A percentile compares a stretch with the other conserved stretches of the same genome.
phyloP scores from a whole-genome alignment of 2,113 vertebrate genomes.

The Nematolebias whitei region DNA sequence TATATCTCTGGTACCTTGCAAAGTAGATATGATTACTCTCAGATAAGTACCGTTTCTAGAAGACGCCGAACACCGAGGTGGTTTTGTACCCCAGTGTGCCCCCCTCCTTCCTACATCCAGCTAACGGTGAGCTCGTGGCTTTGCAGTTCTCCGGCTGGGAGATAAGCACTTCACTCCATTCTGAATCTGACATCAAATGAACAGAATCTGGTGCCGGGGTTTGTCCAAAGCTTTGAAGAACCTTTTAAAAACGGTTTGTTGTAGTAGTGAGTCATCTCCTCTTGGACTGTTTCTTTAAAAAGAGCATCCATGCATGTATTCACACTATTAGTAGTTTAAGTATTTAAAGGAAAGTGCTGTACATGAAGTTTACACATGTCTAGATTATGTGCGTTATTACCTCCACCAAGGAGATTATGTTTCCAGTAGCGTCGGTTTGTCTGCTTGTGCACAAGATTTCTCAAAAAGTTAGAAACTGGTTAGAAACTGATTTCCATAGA shows the following conservation, averaged over 20 bases:
- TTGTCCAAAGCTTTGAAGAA: constrained; percentile 62
- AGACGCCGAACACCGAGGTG: constrained; percentile 48
- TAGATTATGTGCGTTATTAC: too few relatives aligned
- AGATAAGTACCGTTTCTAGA: constrained; percentile 62
- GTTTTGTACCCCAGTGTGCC: constrained; percentile 19
- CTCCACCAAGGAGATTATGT: too few relatives aligned
- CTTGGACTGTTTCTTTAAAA: constrained; percentile 20
- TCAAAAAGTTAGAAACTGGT: too few relatives aligned
- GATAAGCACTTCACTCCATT: constrained; percentile 70
- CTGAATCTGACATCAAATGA: constrained; percentile 60
- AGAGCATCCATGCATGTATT: neutral
- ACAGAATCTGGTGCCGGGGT: constrained; percentile 36
- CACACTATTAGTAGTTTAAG: neutral
- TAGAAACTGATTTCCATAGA: too few relatives aligned
- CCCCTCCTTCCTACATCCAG: constrained; percentile 9
- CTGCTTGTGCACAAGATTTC: too few relatives aligned
- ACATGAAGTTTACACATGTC: neutral
- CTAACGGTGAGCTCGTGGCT: constrained; percentile 51
- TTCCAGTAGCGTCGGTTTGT: too few relatives aligned
- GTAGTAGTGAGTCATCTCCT: constrained; percentile 15
- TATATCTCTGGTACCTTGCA: constrained; percentile 53
- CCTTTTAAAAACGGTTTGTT: constrained; percentile 51
- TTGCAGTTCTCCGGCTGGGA: constrained; percentile 54
- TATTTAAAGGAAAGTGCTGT: neutral
- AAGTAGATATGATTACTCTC: constrained; percentile 67